phyloP scores from a whole-genome alignment of 2,888 invertebrate genomes.

The Pristionchus japonicus region DNA sequence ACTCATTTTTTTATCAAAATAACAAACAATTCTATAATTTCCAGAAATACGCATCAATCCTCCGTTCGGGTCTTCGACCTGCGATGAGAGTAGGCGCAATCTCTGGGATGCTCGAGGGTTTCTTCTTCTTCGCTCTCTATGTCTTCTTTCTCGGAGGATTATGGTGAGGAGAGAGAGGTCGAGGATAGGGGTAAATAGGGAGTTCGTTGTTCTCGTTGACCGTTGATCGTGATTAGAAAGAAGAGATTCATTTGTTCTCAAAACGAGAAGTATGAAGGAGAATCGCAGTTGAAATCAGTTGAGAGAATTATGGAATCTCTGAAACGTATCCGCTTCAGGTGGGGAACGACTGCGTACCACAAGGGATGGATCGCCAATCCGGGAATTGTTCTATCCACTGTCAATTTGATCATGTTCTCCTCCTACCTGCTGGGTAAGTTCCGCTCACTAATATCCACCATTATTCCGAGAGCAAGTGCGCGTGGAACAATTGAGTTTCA shows the following conservation, averaged over 20 bases:
- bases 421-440: constrained; percentile 17
- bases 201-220: not conserved
- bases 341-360: not conserved
- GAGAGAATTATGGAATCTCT: not conserved
- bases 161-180: not conserved
- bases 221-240: not conserved
- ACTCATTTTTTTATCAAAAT: not conserved
- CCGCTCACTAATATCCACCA: too few relatives aligned
- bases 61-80: not conserved
- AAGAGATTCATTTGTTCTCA: not conserved
- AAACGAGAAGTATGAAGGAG: too few relatives aligned
- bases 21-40: not conserved
- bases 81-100: not conserved
- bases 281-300: too few relatives aligned
- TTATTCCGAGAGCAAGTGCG: too few relatives aligned
- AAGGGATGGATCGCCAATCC: not conserved
- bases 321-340: not conserved
- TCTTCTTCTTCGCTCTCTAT: constrained; percentile 40
- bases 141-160: not conserved
- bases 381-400: not conserved
- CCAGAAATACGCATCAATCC: not conserved
- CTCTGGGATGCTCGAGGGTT: constrained; percentile 14
- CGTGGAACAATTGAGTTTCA: not conserved
- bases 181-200: not conserved
- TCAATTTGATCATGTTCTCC: constrained; percentile 1